Evolutionary conservation across 2,797 vertebrate species (phyloP).

Genomic region (Jordanella pulchra): DNA sequence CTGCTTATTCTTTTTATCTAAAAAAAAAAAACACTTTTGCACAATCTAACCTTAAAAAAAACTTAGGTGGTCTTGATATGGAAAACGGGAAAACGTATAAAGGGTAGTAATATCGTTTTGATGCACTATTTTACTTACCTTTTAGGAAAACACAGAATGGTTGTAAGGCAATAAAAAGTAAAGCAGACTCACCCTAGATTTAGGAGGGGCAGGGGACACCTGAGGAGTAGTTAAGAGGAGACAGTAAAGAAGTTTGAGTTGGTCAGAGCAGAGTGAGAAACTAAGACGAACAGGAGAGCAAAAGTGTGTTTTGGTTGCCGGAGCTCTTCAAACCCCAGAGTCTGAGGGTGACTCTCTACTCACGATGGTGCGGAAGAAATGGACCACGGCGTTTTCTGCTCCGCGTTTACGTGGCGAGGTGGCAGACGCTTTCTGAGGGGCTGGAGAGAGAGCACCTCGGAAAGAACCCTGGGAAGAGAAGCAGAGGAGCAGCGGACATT

Average conservation of each 20-base stretch:
- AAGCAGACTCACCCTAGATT: conserved; percentile 90
- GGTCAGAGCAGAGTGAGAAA: conserved; percentile 14
- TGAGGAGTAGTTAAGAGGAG: conserved; percentile 69
- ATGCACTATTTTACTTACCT: background rate
- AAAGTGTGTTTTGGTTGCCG: background rate
- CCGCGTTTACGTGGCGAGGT: conserved; percentile 86
- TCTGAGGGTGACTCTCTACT: conserved; percentile 64
- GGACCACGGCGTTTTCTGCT: conserved; percentile 92
- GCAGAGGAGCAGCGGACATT: background rate
- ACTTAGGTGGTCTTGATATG: background rate
- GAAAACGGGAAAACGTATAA: background rate
- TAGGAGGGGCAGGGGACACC: conserved; percentile 93
- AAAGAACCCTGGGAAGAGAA: conserved; percentile 77
- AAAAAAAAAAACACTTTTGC: no score
- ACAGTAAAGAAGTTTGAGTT: conserved; percentile 36
- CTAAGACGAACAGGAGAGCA: conserved; percentile 1
- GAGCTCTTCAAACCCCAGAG: background rate
- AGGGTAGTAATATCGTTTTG: background rate
- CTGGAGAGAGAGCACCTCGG: conserved; percentile 83
- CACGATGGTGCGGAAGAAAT: conserved; percentile 98
- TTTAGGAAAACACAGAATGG: background rate
- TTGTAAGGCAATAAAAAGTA: background rate
- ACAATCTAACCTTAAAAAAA: no score
- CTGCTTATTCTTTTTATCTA: background rate
- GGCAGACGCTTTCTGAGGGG: conserved; percentile 88